Percentiles rank a stretch among this genome's conserved stretches.
These are phyloP conservation scores for Anomalospiza imberbis DNA, from an alignment of 2,797 vertebrate species.

Conservation along the genomic window DNA sequence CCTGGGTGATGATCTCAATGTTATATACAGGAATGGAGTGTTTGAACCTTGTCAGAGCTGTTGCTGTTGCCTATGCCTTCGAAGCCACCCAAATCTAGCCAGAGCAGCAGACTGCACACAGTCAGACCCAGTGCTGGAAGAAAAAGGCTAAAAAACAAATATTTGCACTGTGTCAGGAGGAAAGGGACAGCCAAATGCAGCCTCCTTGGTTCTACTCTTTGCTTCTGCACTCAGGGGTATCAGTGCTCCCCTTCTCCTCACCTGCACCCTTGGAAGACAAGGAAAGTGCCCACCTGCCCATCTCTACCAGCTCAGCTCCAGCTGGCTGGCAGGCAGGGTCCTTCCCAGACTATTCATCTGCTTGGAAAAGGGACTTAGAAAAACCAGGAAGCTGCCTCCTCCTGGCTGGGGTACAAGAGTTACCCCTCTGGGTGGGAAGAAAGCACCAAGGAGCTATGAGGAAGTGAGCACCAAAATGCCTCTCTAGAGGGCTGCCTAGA, in stretches of 20 bases:
- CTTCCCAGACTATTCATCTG: not conserved
- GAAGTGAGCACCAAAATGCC: not conserved
- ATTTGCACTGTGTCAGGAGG: not conserved
- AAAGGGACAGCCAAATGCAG: not conserved
- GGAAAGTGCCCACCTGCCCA: fast-evolving
- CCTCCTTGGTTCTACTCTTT: not conserved
- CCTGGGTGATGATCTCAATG: not conserved
- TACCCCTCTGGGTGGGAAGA: not conserved
- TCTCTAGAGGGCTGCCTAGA: not conserved
- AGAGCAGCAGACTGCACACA: not conserved
- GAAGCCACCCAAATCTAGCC: not conserved
- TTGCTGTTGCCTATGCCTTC: not conserved
- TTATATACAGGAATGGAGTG: not conserved
- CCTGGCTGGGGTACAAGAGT: not conserved
- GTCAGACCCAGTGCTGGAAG: not conserved
- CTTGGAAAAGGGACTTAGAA: not conserved
- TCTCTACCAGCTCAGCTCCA: not conserved
- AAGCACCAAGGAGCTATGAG: not conserved
- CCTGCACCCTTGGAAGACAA: not conserved
- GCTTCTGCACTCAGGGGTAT: fast-evolving
- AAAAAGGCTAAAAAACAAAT: not conserved
- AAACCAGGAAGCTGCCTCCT: not conserved
- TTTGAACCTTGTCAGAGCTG: not conserved
- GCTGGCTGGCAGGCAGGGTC: not conserved
- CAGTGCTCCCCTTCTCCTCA: not conserved